A percentile compares a stretch with the other conserved stretches of the same genome.
phyloP scores from a whole-genome alignment of 1,140 invertebrate species.

The Pteromalus puparum region DNA sequence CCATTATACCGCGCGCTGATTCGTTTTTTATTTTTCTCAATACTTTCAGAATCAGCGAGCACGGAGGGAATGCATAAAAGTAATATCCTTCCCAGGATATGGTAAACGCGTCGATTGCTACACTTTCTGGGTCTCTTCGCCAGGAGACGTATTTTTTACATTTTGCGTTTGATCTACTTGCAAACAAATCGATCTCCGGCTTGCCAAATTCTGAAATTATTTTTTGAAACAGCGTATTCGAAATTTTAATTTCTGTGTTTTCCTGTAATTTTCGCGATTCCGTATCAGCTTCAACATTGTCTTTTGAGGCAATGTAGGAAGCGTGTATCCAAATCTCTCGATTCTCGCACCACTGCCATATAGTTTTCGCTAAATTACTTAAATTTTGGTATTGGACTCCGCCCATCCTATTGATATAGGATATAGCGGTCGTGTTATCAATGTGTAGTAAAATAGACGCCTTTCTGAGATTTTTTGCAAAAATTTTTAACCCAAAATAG shows the following conservation, averaged over 20 bases:
- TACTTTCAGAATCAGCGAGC: slow-evolving; percentile 36
- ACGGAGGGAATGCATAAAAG: slow-evolving; percentile 54
- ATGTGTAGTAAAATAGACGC: no score
- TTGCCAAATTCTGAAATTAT: slow-evolving; percentile 29
- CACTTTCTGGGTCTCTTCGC: slow-evolving; percentile 44
- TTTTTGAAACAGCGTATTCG: not conserved
- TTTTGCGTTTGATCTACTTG: slow-evolving; percentile 49
- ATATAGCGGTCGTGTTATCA: no score
- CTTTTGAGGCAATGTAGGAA: slow-evolving; percentile 43
- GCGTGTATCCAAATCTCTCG: slow-evolving; percentile 48
- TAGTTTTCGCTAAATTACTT: slow-evolving; percentile 48
- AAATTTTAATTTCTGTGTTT: slow-evolving; percentile 36
- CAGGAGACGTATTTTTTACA: slow-evolving; percentile 48
- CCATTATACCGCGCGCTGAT: not conserved
- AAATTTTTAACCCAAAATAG: no score
- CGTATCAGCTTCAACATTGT: slow-evolving; percentile 33
- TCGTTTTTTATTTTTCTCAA: slow-evolving; percentile 51
- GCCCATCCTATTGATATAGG: slow-evolving; percentile 44
- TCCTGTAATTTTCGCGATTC: not conserved
- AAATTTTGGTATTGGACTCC: slow-evolving; percentile 54
- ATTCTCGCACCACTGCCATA: slow-evolving; percentile 52
- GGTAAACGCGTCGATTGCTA: slow-evolving; percentile 51
- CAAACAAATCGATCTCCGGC: slow-evolving; percentile 51
- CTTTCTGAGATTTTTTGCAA: no score
- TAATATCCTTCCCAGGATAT: slow-evolving; percentile 40